Evolutionary conservation across 2,888 invertebrate genomes (phyloP), one percentile per base, ranked within the genome.

Genomic region (Troides helena): DNA sequence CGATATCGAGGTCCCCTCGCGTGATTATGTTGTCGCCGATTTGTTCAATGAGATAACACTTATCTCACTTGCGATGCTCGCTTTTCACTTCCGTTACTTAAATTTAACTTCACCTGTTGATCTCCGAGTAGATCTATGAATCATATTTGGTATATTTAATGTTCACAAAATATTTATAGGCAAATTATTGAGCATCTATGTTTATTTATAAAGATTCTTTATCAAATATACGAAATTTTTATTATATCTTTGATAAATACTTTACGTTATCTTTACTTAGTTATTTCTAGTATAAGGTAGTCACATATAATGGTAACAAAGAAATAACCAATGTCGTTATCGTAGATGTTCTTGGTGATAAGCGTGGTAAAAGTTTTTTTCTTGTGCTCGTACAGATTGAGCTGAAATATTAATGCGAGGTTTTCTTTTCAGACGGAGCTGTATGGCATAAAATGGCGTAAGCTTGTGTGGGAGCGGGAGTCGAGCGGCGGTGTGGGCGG

Each of bases 371-470:
- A 17, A 53, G 53, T 53, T n/a, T n/a, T 3, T 18, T 53, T n/a
- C 18, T 53, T 53, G 53, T 53, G 5, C 1, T 53, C n/a, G 5
- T 53, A 18, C 46, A 46, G 12, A 46, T 46, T 14, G 46, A 46
- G 46, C 12, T 14, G 21, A 3, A 8, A 23, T 65, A 50, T 21
- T 23, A 18, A 62, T 50, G 17, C 58, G 3, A 4, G n/a, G 43
- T 46, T 72, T 50, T 67, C 73, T 53, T 71, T 74, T 95, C 95
- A 99, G 99, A 99, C 99, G 93, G 99, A 99, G 94, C 95, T 99
- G 88, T 98, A 98, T 94, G 99, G 99, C 88, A 99, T 99, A 93
- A 98, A 98, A 97, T 99, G 99, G 99, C 97, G 98, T 94, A 98
- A 98, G 93, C 94, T 97, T 84, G 96, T 96, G 87, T 97, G 97